These are phyloP conservation scores for Zaprionus inermis DNA, from an alignment of 1,140 invertebrate genomes.

Conservation along the genomic window DNA sequence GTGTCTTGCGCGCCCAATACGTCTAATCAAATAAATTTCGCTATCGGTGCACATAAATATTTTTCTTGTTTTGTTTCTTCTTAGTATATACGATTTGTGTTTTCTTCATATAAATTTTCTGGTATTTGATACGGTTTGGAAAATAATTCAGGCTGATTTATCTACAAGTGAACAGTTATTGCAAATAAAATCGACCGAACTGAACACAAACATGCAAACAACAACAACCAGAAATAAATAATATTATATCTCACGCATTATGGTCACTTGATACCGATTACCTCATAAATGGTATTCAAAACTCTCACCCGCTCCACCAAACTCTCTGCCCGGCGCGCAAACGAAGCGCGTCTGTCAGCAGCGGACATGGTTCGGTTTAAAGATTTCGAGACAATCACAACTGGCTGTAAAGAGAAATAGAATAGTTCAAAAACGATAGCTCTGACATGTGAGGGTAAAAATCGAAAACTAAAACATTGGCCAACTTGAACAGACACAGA, in stretches of 20 bases:
- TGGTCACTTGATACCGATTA: conserved; percentile 82
- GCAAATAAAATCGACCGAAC: conserved; percentile 51
- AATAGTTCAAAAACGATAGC: not conserved
- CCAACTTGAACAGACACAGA: not conserved
- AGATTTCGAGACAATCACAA: conserved; percentile 4
- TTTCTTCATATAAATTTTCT: conserved; percentile 18
- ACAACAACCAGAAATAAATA: conserved; percentile 44
- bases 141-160: conserved; percentile 41
- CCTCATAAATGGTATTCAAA: conserved; percentile 84
- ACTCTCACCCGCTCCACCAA: conserved; percentile 84
- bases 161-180: conserved; percentile 13
- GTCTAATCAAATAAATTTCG: conserved; percentile 52
- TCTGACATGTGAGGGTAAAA: not conserved
- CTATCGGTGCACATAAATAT: conserved; percentile 39
- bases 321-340: conserved; percentile 83
- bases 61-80: conserved; percentile 8
- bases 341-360: conserved; percentile 74
- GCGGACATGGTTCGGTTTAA: conserved; percentile 55
- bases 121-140: conserved; percentile 18
- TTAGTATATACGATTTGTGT: not conserved
- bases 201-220: conserved; percentile 34
- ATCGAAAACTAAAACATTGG: not conserved
- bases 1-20: conserved; percentile 29
- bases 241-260: conserved; percentile 77
- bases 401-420: conserved; percentile 41